A percentile compares a stretch with the other conserved stretches of the same genome.
Conservation (phyloP, 2,797 vertebrate genomes). For the Emydoidea blandingii region DNA sequence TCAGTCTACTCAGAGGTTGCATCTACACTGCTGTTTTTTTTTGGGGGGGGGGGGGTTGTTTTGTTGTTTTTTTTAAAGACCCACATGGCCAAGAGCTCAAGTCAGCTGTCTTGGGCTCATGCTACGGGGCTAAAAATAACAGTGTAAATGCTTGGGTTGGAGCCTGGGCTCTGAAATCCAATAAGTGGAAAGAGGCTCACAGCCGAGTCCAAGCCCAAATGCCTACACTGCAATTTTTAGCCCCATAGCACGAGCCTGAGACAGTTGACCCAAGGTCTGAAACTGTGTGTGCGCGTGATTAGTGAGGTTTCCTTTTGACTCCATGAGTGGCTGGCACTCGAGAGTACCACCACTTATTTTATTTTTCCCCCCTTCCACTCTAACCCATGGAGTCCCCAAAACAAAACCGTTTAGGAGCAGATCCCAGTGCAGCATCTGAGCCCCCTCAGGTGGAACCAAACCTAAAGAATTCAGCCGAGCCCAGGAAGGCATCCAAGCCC, state of each 20-base stretch:
- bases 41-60: too few species aligned
- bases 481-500: background rate
- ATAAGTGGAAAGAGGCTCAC: too few species aligned
- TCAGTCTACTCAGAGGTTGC: background rate
- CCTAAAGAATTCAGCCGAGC: background rate
- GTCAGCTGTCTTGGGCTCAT: background rate
- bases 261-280: too few species aligned
- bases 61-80: too few species aligned
- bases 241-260: too few species aligned
- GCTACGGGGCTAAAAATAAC: background rate
- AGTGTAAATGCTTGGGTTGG: too few species aligned
- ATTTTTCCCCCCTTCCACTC: background rate
- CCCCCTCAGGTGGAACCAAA: background rate
- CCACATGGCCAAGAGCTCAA: background rate
- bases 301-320: background rate
- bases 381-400: background rate
- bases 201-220: too few species aligned
- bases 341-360: background rate
- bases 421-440: background rate
- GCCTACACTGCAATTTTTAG: too few species aligned
- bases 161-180: too few species aligned
- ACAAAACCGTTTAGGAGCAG: background rate
- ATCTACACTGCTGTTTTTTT: too few species aligned
- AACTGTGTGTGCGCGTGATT: background rate
- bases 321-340: background rate